Conservation (phyloP, 2,797 vertebrate species). For the Mustela erminea region DNA sequence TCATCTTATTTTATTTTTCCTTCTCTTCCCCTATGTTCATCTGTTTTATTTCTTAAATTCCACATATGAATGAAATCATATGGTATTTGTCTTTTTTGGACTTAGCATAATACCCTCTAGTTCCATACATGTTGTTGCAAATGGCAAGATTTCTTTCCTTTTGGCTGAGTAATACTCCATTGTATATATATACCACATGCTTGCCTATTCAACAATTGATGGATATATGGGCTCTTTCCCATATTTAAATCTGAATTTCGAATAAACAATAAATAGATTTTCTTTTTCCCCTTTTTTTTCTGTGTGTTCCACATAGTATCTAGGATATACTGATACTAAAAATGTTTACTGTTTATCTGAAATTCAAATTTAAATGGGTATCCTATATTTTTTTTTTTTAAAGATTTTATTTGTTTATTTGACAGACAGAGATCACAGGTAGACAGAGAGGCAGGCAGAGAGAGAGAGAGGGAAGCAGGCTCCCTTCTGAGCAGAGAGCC, state of each 20-base stretch:
- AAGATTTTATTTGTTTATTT: too few species aligned
- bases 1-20: not conserved
- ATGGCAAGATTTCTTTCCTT: not conserved
- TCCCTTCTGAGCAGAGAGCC: too few species aligned
- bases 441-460: too few species aligned
- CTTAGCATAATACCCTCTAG: too few species aligned
- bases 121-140: too few species aligned
- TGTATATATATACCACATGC: not conserved
- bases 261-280: not conserved
- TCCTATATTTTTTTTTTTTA: not conserved
- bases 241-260: slow-evolving; percentile 43
- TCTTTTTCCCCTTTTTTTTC: not conserved
- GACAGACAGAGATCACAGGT: too few species aligned
- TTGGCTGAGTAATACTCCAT: not conserved
- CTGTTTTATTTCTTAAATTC: not conserved
- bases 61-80: not conserved
- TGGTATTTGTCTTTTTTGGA: too few species aligned
- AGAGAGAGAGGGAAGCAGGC: too few species aligned
- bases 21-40: not conserved
- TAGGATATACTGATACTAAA: not conserved
- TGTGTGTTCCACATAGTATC: not conserved
- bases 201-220: not conserved
- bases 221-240: not conserved
- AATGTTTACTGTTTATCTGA: not conserved
- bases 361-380: slow-evolving; percentile 40